These are phyloP conservation scores for Dicyrtoma fusca DNA, from an alignment of 2,888 invertebrate species.

Conservation along the genomic window DNA sequence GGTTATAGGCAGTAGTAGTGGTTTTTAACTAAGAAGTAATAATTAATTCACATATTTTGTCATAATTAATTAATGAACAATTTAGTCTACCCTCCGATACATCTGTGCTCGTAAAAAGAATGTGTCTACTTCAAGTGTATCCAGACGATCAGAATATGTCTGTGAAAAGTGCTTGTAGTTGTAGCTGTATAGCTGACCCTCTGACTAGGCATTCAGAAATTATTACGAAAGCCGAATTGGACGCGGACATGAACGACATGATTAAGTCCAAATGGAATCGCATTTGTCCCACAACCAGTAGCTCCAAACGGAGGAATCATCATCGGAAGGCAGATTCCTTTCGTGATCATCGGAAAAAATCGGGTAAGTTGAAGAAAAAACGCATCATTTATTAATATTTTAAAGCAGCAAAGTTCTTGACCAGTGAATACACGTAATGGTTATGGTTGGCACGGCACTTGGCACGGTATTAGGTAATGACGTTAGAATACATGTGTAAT, in stretches of 20 bases:
- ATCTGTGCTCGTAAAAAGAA: not conserved
- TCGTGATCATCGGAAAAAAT: constrained; percentile 3
- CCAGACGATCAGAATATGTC: constrained; percentile 11
- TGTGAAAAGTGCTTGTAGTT: constrained; percentile 8
- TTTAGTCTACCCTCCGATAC: not conserved
- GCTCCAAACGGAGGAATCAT: constrained; percentile 11
- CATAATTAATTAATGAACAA: not conserved
- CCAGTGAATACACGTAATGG: too few relatives aligned
- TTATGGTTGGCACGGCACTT: too few relatives aligned
- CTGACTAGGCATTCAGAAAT: constrained; percentile 24
- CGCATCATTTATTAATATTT: too few relatives aligned
- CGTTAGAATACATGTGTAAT: too few relatives aligned
- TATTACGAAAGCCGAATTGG: constrained; percentile 33
- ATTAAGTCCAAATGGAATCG: constrained; percentile 13
- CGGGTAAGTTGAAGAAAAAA: too few relatives aligned
- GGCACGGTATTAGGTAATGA: too few relatives aligned
- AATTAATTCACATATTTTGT: not conserved
- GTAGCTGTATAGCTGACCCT: constrained; percentile 21
- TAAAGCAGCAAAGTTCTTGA: too few relatives aligned
- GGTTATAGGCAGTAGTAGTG: too few relatives aligned
- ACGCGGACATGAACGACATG: constrained; percentile 22
- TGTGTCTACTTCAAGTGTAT: constrained; percentile 14
- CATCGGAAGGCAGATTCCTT: constrained; percentile 15
- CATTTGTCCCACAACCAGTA: constrained; percentile 21
- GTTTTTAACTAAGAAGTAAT: too few relatives aligned